A percentile compares a stretch with the other conserved stretches of the same genome.
These are phyloP conservation scores for Sebastes taczanowskii DNA, from an alignment of 2,797 vertebrate genomes.

Conservation along the genomic window DNA sequence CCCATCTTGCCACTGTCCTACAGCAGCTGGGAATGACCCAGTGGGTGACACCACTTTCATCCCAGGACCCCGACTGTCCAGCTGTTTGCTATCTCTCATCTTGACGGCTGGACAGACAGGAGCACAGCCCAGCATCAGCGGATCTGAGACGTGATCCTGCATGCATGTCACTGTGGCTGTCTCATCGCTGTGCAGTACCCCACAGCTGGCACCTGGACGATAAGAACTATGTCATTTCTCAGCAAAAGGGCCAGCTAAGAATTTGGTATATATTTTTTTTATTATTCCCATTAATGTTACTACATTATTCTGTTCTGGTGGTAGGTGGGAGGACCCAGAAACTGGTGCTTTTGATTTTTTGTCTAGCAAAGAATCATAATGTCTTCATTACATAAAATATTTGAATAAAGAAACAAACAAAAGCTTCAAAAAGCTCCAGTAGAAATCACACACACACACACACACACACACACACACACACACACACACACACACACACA, in stretches of 20 bases:
- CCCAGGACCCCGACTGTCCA: slow-evolving; percentile 73
- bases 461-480: background rate
- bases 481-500: too few relatives aligned
- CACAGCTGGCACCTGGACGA: slow-evolving; percentile 51
- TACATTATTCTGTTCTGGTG: background rate
- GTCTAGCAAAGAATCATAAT: background rate
- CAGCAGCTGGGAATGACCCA: slow-evolving; percentile 73
- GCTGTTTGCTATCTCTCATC: slow-evolving; percentile 84
- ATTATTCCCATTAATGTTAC: background rate
- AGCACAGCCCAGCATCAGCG: slow-evolving; percentile 42
- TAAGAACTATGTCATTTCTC: slow-evolving; percentile 32
- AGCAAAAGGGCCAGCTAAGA: slow-evolving; percentile 4
- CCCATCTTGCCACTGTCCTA: slow-evolving; percentile 55
- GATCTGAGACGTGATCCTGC: slow-evolving; percentile 44
- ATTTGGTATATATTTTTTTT: background rate
- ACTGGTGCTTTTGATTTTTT: background rate
- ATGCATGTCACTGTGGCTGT: slow-evolving; percentile 49
- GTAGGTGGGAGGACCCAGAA: background rate
- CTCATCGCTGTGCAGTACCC: slow-evolving; percentile 7
- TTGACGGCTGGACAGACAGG: slow-evolving; percentile 66
- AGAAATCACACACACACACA: background rate
- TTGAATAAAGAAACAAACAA: background rate
- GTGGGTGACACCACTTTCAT: slow-evolving; percentile 69
- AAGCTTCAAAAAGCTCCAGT: background rate
- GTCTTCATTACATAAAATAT: background rate